Conservation (phyloP, 2,113 vertebrate genomes). For the Dromas ardeola region DNA sequence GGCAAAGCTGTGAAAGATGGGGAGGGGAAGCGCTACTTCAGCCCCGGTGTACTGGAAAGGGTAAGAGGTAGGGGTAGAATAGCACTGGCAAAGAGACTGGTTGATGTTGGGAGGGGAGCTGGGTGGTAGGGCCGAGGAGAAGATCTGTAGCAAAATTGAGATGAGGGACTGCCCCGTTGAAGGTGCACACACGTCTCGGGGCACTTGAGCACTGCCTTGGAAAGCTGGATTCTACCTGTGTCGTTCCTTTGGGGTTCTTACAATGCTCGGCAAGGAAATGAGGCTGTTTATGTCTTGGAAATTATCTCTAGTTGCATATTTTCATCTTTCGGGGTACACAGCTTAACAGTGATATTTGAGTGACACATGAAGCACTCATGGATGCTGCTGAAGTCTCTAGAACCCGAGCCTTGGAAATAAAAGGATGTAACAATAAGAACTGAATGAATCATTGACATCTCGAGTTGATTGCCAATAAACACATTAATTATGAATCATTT, state of each 20-base stretch:
- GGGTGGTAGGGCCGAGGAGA: neutral
- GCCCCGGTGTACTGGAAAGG: neutral
- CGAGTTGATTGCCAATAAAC: neutral
- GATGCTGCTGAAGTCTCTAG: neutral
- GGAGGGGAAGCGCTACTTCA: neutral
- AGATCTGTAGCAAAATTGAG: neutral
- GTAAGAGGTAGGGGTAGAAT: neutral
- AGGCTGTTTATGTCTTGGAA: neutral
- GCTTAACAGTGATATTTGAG: neutral
- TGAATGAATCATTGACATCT: neutral
- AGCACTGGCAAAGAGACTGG: neutral
- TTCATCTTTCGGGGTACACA: neutral
- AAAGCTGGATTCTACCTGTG: neutral
- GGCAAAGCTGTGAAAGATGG: neutral
- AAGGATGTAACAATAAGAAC: neutral
- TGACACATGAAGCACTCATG: fast-evolving
- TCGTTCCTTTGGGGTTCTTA: neutral
- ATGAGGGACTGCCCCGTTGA: neutral
- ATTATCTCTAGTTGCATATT: neutral
- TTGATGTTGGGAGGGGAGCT: neutral
- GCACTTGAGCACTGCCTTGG: neutral
- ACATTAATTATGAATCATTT: neutral
- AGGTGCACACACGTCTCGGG: fast-evolving
- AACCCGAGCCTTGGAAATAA: neutral
- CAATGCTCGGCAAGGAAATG: neutral